phyloP scores from a whole-genome alignment of 2,113 vertebrate species.

The Semnornis frantzii region DNA sequence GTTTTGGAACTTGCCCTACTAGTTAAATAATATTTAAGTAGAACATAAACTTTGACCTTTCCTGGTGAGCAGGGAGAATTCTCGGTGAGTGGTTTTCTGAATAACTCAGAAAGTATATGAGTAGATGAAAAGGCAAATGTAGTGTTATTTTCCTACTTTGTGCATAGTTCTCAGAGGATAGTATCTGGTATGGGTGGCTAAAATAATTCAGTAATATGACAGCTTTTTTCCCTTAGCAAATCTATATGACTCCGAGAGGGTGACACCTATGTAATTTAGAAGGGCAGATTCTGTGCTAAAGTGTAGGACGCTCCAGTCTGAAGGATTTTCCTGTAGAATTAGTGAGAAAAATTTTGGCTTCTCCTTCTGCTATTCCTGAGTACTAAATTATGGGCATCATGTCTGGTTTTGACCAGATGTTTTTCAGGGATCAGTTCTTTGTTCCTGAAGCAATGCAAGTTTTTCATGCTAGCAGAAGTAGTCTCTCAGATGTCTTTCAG shows the following conservation, averaged over 20 bases:
- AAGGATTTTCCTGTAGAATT: background rate
- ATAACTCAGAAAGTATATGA: background rate
- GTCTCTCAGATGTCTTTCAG: background rate
- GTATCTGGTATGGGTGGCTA: background rate
- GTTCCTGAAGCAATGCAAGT: background rate
- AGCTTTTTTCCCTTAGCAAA: background rate
- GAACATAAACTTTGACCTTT: background rate
- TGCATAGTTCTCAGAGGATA: background rate
- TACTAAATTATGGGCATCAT: background rate
- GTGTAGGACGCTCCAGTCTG: background rate
- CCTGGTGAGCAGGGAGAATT: background rate
- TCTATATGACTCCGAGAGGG: background rate
- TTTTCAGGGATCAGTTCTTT: background rate
- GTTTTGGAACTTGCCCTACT: background rate
- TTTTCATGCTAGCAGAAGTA: background rate
- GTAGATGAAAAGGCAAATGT: background rate
- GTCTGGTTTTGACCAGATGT: background rate
- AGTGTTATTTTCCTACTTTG: background rate
- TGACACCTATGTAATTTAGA: background rate
- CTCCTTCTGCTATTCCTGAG: background rate
- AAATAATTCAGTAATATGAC: background rate
- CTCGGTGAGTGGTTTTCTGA: background rate
- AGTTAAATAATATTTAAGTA: background rate
- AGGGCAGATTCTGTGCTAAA: background rate
- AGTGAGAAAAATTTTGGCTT: background rate